Evolutionary conservation across 2,113 vertebrate species (phyloP), one percentile per base, ranked within the genome.

Genomic region (Rousettus leschenaultii): DNA sequence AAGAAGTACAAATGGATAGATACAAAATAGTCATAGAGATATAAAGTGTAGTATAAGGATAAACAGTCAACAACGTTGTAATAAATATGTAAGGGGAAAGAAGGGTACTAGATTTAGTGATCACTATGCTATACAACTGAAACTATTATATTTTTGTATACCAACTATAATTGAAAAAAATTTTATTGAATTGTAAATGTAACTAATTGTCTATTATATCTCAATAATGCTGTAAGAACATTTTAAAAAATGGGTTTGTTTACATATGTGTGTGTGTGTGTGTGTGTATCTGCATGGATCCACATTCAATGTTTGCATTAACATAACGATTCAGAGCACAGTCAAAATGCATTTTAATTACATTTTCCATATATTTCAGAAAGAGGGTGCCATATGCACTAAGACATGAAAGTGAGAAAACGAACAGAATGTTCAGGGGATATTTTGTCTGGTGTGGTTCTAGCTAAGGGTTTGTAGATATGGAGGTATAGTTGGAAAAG

Each of bases 271-370:
- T n/a, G 19, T 40, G 7, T 48, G 9, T 48, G 9, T 48, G 9
- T 48, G 10, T 48, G 10, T 48, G 10, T 95, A 82, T 85, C 22
- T 70, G 35, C 74, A 93, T 83, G 53, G 57, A 79, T 93, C n/a
- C 45, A 95, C 77, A 93, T 74, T 94, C 95, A 95, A 61, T 89
- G 80, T 96, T 96, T 90, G 57, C 80, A 97, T 93, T 95, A 94
- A 92, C 70, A 79, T 89, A 96, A 95, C 57, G 94, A 95, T 97
- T 97, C 87, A 71, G 45, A 96, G 43, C 16, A 71, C 85, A 94
- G n/a, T 96, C 80, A 96, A 94, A 95, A 88, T 85, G 70, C 53
- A 92, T 92, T 96, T 90, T 86, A 98, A 95, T 96, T 82, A 74
- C 35, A 91, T 82, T 93, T 96, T 85, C 59, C n/a, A 57, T 51